These are phyloP conservation scores for Caenorhabditis virilis DNA, from an alignment of 2,888 invertebrate genomes.

Conservation along the genomic window DNA sequence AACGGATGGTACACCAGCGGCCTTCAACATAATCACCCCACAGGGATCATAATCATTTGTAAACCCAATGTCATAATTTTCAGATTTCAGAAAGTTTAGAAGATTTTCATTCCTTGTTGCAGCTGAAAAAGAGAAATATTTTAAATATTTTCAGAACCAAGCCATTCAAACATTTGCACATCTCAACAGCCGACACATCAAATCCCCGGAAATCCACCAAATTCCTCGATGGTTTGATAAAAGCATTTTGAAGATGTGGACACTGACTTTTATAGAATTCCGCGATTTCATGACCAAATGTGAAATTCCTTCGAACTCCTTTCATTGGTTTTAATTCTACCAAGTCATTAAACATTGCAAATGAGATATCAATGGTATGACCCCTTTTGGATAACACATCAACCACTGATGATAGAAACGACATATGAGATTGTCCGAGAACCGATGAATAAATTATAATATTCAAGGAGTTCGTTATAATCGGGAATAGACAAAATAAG, in stretches of 20 bases:
- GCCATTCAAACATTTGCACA: slow-evolving; percentile 12
- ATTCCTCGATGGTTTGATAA: slow-evolving; percentile 13
- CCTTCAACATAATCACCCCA: slow-evolving; percentile 23
- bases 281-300: no score
- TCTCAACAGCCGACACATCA: slow-evolving; percentile 14
- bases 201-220: slow-evolving; percentile 14
- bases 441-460: slow-evolving; percentile 21
- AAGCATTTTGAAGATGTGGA: slow-evolving; percentile 5
- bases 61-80: slow-evolving; percentile 28
- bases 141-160: background rate
- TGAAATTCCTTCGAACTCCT: slow-evolving; percentile 14
- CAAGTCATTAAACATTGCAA: slow-evolving; percentile 15
- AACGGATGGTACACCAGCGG: slow-evolving; percentile 23
- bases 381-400: slow-evolving; percentile 15
- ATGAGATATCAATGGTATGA: slow-evolving; percentile 23
- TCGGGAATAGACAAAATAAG: no score
- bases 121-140: slow-evolving; percentile 6
- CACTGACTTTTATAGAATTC: background rate
- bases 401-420: slow-evolving; percentile 21
- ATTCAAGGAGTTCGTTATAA: no score
- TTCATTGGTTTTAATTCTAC: slow-evolving; percentile 9
- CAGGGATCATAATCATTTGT: slow-evolving; percentile 38
- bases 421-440: slow-evolving; percentile 33
- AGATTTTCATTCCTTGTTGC: slow-evolving; percentile 13
- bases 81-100: slow-evolving; percentile 18